Conservation (phyloP, 2,888 invertebrate genomes). For the Deilephila porcellus region DNA sequence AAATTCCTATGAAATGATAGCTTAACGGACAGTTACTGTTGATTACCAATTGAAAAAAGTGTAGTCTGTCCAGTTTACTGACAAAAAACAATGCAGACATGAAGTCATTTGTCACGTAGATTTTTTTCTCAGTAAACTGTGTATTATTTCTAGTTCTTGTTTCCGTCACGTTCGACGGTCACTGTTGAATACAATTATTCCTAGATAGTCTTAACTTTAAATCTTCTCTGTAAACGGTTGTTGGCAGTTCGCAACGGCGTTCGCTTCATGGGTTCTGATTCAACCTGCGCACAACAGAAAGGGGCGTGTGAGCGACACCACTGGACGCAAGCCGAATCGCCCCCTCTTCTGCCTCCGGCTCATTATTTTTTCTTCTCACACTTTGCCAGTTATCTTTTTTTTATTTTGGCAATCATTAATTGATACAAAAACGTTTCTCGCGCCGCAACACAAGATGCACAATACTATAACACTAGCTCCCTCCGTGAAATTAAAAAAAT, state of each 20-base stretch:
- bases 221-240: slow-evolving; percentile 31
- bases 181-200: slow-evolving; percentile 26
- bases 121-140: slow-evolving; percentile 19
- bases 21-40: slow-evolving; percentile 47
- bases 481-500: slow-evolving; percentile 63
- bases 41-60: slow-evolving; percentile 28
- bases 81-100: slow-evolving; percentile 16
- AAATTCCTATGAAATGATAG: slow-evolving; percentile 47
- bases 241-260: slow-evolving; percentile 33
- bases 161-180: not conserved
- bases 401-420: slow-evolving; percentile 5
- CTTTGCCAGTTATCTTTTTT: slow-evolving; percentile 27
- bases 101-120: slow-evolving; percentile 10
- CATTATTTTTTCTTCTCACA: slow-evolving; percentile 53
- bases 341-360: slow-evolving; percentile 78
- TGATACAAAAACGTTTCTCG: slow-evolving; percentile 49
- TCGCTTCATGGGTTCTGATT: slow-evolving; percentile 79
- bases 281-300: slow-evolving; percentile 83
- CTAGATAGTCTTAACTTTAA: slow-evolving; percentile 29
- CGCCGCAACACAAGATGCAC: slow-evolving; percentile 81
- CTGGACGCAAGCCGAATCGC: slow-evolving; percentile 71
- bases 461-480: slow-evolving; percentile 79
- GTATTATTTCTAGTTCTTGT: not conserved
- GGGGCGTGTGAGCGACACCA: slow-evolving; percentile 77
- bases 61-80: slow-evolving; percentile 26